Evolutionary conservation across 2,888 invertebrate genomes (phyloP).

Genomic region (Bombylius discolor): DNA sequence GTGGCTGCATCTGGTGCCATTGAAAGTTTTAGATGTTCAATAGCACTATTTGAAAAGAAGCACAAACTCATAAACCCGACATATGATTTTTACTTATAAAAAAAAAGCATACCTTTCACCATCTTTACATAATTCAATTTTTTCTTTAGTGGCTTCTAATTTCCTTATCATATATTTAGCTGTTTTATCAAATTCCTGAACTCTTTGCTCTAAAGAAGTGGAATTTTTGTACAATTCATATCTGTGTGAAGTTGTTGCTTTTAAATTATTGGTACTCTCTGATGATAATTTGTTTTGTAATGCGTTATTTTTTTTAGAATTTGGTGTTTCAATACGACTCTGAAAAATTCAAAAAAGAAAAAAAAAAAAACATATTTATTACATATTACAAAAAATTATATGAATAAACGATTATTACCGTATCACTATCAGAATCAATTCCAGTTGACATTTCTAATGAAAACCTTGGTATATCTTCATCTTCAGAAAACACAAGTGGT

Average conservation of each 20-base stretch:
- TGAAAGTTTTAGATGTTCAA: slow-evolving; percentile 31
- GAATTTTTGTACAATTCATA: slow-evolving; percentile 19
- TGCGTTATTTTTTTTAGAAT: slow-evolving; percentile 28
- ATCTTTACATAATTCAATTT: slow-evolving; percentile 28
- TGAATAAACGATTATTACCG: slow-evolving; percentile 24
- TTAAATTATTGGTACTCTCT: slow-evolving; percentile 22
- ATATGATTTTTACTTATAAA: background rate
- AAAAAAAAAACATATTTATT: slow-evolving; percentile 1
- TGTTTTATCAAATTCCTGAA: slow-evolving; percentile 32
- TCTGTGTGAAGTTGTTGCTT: slow-evolving; percentile 24
- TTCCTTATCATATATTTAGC: slow-evolving; percentile 34
- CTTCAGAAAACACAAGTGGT: slow-evolving; percentile 46
- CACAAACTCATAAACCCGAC: background rate
- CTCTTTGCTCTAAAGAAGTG: slow-evolving; percentile 29
- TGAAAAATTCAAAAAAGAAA: slow-evolving; percentile 14
- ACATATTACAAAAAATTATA: background rate
- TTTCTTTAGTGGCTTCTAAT: slow-evolving; percentile 29
- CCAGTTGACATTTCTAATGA: slow-evolving; percentile 36
- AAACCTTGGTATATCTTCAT: slow-evolving; percentile 41
- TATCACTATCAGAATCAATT: slow-evolving; percentile 36
- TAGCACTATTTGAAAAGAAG: slow-evolving; percentile 18
- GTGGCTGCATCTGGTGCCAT: slow-evolving; percentile 65
- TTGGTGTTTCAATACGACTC: slow-evolving; percentile 35
- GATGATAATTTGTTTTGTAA: slow-evolving; percentile 24
- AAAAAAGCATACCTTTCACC: slow-evolving; percentile 26